Base-by-base conservation (phyloP, 2,113 vertebrate genomes). In the Siphamia tubifer region DNA sequence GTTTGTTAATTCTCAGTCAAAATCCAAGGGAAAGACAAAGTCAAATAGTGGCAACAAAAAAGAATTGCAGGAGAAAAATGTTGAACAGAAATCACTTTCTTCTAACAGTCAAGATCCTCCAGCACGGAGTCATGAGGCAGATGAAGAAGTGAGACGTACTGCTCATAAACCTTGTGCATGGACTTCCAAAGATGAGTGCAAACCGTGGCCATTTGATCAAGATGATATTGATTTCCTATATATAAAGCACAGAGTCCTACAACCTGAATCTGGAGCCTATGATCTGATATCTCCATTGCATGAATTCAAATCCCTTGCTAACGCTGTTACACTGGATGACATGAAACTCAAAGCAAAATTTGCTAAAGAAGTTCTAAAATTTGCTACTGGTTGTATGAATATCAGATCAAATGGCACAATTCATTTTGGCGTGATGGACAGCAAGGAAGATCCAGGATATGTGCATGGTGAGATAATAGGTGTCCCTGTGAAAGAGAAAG, bases 391-490 rank as follows among this genome's bases (percentile, higher is more conserved):
- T 10, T 95, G 94, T 72, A 91, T 95, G 86, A 95, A 95, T 2
- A 78, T 93, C 13, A 86, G 94, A 9, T 90, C 94, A 48, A 95
- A 95, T 2, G 94, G 94, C 1, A 95, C 93, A 56, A 95, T 95
- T 74, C 92, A 95, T 51, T 94, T 95, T 67, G 94, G 94, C 17
- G 74, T 95, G 39, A 89, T 90, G 92, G 94, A 95, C 79, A 92
- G 89, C 0, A 51, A 68, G 8, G 88, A 89, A 10, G 63, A 91
- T 16, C 19, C 12, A 21, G 71, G 3, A 2, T 85, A 81, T 45
- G 82, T 84, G 36, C 94, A 95, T 0, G 94, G 94, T 0, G 92
- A 95, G 67, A 90, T 95, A 3, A 2, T 54, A 43, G 94, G 94
- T 12, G 13, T 95, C 0, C 89, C 86, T 19, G 67, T 95, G 1